Base-by-base conservation (phyloP, 1,140 invertebrate genomes). In the Calliphora vicina region DNA sequence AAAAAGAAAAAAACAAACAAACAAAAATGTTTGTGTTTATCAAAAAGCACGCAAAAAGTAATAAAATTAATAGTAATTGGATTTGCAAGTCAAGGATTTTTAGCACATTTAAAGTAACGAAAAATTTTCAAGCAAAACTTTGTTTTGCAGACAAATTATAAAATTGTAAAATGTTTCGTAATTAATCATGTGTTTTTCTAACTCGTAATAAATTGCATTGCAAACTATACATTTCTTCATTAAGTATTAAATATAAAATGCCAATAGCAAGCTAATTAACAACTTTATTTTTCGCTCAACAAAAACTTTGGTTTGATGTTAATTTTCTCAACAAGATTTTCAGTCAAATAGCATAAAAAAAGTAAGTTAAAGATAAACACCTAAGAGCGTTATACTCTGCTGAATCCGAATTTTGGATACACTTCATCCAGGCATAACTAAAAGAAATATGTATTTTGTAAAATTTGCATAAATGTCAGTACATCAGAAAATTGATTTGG, bases 171-270 rank as follows among this genome's bases (percentile, higher is more conserved):
- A n/a, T n/a, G n/a, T n/a, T 10, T 20, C 23, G 61, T 23, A 67
- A 67, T 67, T 67, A 67, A 67, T 67, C 61, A 67, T 67, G 61
- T 67, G 23, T 12, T 67, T 20, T 67, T 1, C 0, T 67, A 67
- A 67, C 6, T 25, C 17, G 25, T 25, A 12, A 67, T 23, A 67
- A 23, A 20, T 9, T 6, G 10, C 20, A 8, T 67, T 67, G 20
- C 61, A 67, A 35, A 67, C 61, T 67, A 43, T 45, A 20, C 74
- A 43, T 78, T 42, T 43, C 74, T 78, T 78, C 35, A 43, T 42
- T 78, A 43, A 78, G 74, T 78, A 35, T 78, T 78, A 78, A 35
- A 78, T 35, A 78, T 43, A 45, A 78, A 78, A 78, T 78, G 74
- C 74, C 35, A 78, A 78, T 78, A 78, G 74, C 17, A 43, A 35